Evolutionary conservation across 2,113 vertebrate genomes (phyloP), one percentile per base, ranked within the genome.

Genomic region (Shinisaurus crocodilurus): DNA sequence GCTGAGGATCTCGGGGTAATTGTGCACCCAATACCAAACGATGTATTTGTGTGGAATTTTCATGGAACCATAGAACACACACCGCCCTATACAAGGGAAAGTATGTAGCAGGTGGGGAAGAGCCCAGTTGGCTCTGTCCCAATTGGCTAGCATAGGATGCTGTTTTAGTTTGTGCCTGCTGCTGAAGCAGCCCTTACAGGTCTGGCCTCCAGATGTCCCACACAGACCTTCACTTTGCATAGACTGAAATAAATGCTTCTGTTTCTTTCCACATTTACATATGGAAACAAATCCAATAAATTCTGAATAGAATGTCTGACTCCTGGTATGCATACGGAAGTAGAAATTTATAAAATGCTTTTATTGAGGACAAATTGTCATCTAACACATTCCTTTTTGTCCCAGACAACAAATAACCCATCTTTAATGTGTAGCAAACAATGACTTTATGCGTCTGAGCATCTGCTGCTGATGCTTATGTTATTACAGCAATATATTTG

Each of bases 151-250:
- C 50, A 34, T 74, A 43, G 50, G 67, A 27, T 79, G 57, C 45
- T 74, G n/a, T 57, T 85, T 88, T 29, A 54, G 70, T 76, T 76
- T 89, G 88, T 65, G 8, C 67, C 43, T 81, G 34, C 60, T 34
- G 34, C 45, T 82, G 69, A 83, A 82, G 37, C 10, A 37, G 65
- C 80, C 18, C 18, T 72, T 45, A 27, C 15, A n/a, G 40, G 65
- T 74, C 80, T 89, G 88, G 80, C 37, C 72, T 83, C 67, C 88
- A 89, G 88, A 89, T 89, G 88, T 89, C 69, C 81, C 54, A 40
- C 45, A 67, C 37, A 80, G 82, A 90, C n/a, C 75, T 90, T 90
- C 45, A 54, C 37, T 79, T 85, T 85, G 63, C 57, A 90, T n/a
- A 77, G 45, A 40, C 34, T 54, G 25, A 54, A 85, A 84, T 50